These are phyloP conservation scores for Acheta domesticus DNA, from an alignment of 2,888 invertebrate genomes.

Conservation along the genomic window DNA sequence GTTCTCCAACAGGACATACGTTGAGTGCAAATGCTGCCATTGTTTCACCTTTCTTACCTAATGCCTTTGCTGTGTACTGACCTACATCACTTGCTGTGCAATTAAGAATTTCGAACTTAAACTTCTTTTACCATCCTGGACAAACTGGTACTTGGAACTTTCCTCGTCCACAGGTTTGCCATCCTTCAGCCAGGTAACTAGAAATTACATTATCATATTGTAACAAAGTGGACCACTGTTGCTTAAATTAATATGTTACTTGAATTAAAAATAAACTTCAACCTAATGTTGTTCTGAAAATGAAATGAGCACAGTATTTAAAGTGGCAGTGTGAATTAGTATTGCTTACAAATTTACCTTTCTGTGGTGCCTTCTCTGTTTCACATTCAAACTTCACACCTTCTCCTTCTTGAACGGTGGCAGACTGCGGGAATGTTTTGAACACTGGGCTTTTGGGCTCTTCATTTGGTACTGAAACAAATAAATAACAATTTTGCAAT, in stretches of 20 bases:
- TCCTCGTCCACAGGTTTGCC: slow-evolving; percentile 77
- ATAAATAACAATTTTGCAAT: not conserved
- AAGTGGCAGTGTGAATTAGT: not conserved
- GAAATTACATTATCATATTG: slow-evolving; percentile 32
- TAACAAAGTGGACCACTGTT: not conserved
- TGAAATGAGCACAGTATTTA: no score
- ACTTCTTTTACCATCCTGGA: slow-evolving; percentile 77
- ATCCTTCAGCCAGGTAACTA: slow-evolving; percentile 83
- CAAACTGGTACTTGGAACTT: slow-evolving; percentile 73
- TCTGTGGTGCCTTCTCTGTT: slow-evolving; percentile 60
- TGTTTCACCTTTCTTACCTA: slow-evolving; percentile 81
- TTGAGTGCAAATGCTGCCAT: slow-evolving; percentile 84
- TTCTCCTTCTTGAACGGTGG: slow-evolving; percentile 77
- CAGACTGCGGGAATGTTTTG: slow-evolving; percentile 83
- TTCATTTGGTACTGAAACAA: slow-evolving; percentile 74
- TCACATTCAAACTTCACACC: slow-evolving; percentile 76
- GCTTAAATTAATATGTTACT: not conserved
- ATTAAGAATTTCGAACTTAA: slow-evolving; percentile 72
- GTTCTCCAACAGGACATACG: slow-evolving; percentile 59
- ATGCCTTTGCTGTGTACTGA: slow-evolving; percentile 82
- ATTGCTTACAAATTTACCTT: slow-evolving; percentile 46
- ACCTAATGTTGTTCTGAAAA: not conserved
- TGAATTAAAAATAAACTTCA: not conserved
- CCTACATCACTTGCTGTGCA: slow-evolving; percentile 76
- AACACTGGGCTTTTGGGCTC: slow-evolving; percentile 78